phyloP scores from a whole-genome alignment of 2,888 invertebrate species.

The Xanthia icteritia region DNA sequence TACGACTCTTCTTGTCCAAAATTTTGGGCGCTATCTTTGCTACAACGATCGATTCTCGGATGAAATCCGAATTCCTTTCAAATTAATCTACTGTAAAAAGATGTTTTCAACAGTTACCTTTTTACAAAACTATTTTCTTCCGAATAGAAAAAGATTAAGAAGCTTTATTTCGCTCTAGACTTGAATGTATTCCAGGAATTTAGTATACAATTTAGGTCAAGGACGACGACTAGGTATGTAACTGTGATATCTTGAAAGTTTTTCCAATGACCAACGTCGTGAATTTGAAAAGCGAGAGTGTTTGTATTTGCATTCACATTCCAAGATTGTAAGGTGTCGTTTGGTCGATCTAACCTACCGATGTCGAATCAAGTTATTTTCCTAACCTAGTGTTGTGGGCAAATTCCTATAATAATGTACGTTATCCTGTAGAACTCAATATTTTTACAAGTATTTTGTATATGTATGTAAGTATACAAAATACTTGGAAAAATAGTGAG shows the following conservation, averaged over 20 bases:
- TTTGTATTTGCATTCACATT: slow-evolving; percentile 35
- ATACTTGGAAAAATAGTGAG: too few species aligned
- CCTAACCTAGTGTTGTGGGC: not conserved
- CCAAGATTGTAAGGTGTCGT: not conserved
- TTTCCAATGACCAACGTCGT: slow-evolving; percentile 16
- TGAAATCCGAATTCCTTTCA: slow-evolving; percentile 1
- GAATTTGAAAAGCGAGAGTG: slow-evolving; percentile 13
- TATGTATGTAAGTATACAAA: too few species aligned
- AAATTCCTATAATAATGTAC: slow-evolving; percentile 4
- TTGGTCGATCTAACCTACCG: slow-evolving; percentile 1
- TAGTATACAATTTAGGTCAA: slow-evolving; percentile 51
- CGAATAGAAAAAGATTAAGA: not conserved
- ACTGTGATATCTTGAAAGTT: slow-evolving; percentile 21
- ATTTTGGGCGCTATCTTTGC: not conserved
- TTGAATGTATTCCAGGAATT: slow-evolving; percentile 33
- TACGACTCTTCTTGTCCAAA: not conserved
- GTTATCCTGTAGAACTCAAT: slow-evolving; percentile 30
- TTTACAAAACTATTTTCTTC: not conserved
- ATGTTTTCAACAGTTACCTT: not conserved
- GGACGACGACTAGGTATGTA: slow-evolving; percentile 38
- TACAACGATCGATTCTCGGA: slow-evolving; percentile 13
- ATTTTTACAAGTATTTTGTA: slow-evolving; percentile 26
- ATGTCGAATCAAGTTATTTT: not conserved
- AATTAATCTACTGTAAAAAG: not conserved
- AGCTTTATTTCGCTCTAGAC: slow-evolving; percentile 16